These are phyloP conservation scores for Oryzias dopingdopingensis DNA, from an alignment of 2,797 vertebrate species.

Conservation along the genomic window DNA sequence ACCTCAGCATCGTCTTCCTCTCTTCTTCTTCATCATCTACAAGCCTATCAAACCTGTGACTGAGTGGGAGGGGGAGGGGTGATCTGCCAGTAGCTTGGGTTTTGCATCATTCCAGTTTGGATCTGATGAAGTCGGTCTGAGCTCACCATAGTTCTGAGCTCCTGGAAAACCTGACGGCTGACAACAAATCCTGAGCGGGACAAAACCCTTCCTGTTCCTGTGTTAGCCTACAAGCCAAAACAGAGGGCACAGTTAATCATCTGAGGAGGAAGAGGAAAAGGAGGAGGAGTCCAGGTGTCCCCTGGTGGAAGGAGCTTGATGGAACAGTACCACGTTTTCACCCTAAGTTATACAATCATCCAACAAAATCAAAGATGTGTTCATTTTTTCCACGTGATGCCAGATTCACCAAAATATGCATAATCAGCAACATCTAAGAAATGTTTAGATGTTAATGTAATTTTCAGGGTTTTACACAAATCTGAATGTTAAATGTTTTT, in stretches of 20 bases:
- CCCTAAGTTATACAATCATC: background rate
- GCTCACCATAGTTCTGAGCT: slow-evolving; percentile 83
- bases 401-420: slow-evolving; percentile 18
- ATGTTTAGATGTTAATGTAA: too few species aligned
- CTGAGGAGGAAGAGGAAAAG: slow-evolving; percentile 3
- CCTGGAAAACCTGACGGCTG: slow-evolving; percentile 77
- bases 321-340: slow-evolving; percentile 11
- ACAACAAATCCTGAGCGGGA: slow-evolving; percentile 76
- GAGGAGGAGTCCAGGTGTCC: slow-evolving; percentile 20
- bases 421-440: too few species aligned
- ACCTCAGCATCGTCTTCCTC: slow-evolving; percentile 32
- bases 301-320: slow-evolving; percentile 4
- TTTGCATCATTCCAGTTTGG: slow-evolving; percentile 67
- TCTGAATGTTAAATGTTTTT: too few species aligned
- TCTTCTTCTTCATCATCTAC: slow-evolving; percentile 17
- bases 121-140: slow-evolving; percentile 64
- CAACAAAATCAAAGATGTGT: background rate
- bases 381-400: slow-evolving; percentile 9
- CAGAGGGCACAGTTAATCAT: slow-evolving; percentile 69
- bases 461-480: too few species aligned
- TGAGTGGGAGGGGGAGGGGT: slow-evolving; percentile 19
- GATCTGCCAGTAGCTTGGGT: slow-evolving; percentile 63
- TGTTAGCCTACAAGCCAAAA: slow-evolving; percentile 80
- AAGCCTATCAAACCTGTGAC: slow-evolving; percentile 15
- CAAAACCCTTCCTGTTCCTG: slow-evolving; percentile 77